These are phyloP conservation scores for Lycia hirtaria DNA, from an alignment of 2,888 invertebrate genomes.

Conservation along the genomic window DNA sequence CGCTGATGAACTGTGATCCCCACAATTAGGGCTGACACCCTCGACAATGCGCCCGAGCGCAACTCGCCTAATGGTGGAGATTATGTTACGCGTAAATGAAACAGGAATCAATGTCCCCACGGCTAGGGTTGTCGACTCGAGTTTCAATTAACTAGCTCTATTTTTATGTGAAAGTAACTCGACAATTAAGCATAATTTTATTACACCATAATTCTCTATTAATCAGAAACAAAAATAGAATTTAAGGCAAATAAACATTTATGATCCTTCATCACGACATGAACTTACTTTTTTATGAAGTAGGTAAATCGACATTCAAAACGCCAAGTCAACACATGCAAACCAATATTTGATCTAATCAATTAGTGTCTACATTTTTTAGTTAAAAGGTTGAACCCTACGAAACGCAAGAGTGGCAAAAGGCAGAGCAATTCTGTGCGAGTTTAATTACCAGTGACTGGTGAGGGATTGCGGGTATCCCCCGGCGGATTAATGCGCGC, in stretches of 20 bases:
- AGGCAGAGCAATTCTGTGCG: conserved; percentile 51
- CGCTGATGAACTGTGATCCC: conserved; percentile 52
- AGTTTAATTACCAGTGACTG: conserved; percentile 61
- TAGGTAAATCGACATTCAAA: too few species aligned
- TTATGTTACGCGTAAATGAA: conserved; percentile 76
- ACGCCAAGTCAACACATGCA: too few species aligned
- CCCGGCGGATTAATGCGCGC: conserved; percentile 58
- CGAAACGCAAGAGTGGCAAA: conserved; percentile 48
- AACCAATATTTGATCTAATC: too few species aligned
- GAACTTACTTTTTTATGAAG: background rate
- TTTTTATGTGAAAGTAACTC: too few species aligned
- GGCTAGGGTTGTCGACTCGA: conserved; percentile 52
- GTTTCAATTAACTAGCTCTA: background rate
- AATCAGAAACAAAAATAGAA: too few species aligned
- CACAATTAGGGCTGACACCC: conserved; percentile 78
- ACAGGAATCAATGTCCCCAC: conserved; percentile 53
- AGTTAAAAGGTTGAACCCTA: conserved; percentile 9
- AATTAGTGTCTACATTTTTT: background rate
- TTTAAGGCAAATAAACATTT: background rate
- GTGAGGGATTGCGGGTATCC: conserved; percentile 62
- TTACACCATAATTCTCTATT: background rate
- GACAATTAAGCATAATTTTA: too few species aligned
- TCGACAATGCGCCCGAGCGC: conserved; percentile 70
- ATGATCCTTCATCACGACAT: background rate
- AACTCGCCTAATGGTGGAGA: conserved; percentile 75